A percentile compares a stretch with the other conserved stretches of the same genome.
Conservation (phyloP, 2,888 invertebrate species). For the Lysandra coridon region DNA sequence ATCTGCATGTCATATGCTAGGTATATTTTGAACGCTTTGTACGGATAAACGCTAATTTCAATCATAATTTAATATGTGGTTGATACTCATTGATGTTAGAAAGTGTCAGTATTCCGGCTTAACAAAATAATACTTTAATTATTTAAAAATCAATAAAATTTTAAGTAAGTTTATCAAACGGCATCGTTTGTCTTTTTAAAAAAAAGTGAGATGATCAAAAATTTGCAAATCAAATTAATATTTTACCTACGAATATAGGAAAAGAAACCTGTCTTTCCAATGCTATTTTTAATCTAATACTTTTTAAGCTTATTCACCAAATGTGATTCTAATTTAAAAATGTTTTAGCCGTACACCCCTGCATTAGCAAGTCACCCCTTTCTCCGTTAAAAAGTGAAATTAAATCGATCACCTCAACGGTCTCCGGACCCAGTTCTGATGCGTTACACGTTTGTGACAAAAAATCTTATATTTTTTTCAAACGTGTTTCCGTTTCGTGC, state of each 20-base stretch:
- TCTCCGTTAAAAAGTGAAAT: slow-evolving; percentile 35
- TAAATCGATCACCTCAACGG: slow-evolving; percentile 36
- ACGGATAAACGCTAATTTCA: too few species aligned
- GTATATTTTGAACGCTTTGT: neutral
- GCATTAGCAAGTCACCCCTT: slow-evolving; percentile 31
- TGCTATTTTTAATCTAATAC: neutral
- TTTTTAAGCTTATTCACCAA: slow-evolving; percentile 2
- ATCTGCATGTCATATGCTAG: neutral
- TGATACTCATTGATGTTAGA: too few species aligned
- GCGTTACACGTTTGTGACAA: slow-evolving; percentile 17
- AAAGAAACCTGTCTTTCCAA: neutral
- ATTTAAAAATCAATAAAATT: too few species aligned
- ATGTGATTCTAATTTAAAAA: neutral
- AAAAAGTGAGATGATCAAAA: too few species aligned
- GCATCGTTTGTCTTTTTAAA: too few species aligned
- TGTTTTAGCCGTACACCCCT: slow-evolving; percentile 1
- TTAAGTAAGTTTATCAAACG: too few species aligned
- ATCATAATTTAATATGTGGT: neutral
- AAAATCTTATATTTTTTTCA: neutral
- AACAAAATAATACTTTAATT: too few species aligned
- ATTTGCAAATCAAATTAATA: too few species aligned
- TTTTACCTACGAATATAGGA: neutral
- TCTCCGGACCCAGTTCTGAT: neutral
- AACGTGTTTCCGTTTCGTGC: too few species aligned
- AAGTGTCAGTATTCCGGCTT: too few species aligned